phyloP scores from a whole-genome alignment of 2,797 vertebrate species.

The Antrozous pallidus region DNA sequence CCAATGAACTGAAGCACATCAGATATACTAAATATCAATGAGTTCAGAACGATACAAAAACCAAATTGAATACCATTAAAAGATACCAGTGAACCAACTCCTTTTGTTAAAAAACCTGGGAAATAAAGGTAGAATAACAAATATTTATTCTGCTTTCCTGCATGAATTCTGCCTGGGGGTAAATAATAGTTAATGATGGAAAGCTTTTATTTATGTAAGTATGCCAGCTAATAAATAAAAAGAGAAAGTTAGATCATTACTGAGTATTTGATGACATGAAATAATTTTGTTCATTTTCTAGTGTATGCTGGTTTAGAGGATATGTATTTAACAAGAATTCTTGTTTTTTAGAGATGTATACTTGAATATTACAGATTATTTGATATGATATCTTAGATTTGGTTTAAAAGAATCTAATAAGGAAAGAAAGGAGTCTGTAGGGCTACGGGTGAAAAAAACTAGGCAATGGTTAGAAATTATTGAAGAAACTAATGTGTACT shows the following conservation, averaged over 20 bases:
- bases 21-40: background rate
- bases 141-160: background rate
- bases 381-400: background rate
- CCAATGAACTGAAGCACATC: background rate
- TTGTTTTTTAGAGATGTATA: background rate
- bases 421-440: background rate
- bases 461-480: background rate
- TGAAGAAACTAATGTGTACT: background rate
- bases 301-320: background rate
- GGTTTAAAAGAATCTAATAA: background rate
- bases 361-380: background rate
- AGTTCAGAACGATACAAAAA: background rate
- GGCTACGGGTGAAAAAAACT: background rate
- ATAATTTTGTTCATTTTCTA: constrained; percentile 7
- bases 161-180: background rate
- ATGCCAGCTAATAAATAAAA: background rate
- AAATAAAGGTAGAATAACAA: background rate
- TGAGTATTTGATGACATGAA: background rate
- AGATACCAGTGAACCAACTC: background rate
- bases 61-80: background rate
- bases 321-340: background rate
- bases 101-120: background rate
- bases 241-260: background rate
- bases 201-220: background rate
- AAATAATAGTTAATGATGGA: background rate